Evolutionary conservation across 2,888 invertebrate genomes (phyloP).

Genomic region (Sinopyrophorus schimmeli): DNA sequence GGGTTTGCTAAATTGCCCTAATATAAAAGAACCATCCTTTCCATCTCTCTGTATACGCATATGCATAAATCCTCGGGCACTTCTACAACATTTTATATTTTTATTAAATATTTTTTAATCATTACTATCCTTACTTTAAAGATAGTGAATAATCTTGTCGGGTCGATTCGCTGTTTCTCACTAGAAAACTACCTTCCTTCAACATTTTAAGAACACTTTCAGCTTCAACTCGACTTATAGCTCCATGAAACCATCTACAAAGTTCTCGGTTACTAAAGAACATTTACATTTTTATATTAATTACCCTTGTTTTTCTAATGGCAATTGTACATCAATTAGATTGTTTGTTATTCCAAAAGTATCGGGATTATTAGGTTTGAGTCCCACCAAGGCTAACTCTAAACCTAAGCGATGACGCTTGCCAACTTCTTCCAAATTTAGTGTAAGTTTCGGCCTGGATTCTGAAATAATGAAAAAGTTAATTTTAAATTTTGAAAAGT

Average conservation of each 20-base stretch:
- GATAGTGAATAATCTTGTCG: slow-evolving; percentile 93
- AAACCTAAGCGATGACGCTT: slow-evolving; percentile 54
- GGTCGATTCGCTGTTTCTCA: slow-evolving; percentile 91
- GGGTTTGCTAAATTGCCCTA: slow-evolving; percentile 92
- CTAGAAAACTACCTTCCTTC: slow-evolving; percentile 90
- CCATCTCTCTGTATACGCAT: slow-evolving; percentile 86
- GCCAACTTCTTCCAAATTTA: slow-evolving; percentile 69
- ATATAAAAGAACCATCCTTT: slow-evolving; percentile 77
- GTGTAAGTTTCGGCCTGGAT: slow-evolving; percentile 72
- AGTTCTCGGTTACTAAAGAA: not conserved
- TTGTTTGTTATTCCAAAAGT: slow-evolving; percentile 67
- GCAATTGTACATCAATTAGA: slow-evolving; percentile 77
- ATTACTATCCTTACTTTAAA: slow-evolving; percentile 75
- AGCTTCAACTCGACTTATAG: slow-evolving; percentile 88
- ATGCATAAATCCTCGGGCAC: slow-evolving; percentile 94
- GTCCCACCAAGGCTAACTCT: slow-evolving; percentile 49
- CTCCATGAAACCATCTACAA: slow-evolving; percentile 91
- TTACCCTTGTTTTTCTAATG: slow-evolving; percentile 87
- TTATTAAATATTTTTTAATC: not conserved
- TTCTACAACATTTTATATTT: slow-evolving; percentile 62
- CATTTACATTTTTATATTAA: slow-evolving; percentile 1
- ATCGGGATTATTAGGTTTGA: slow-evolving; percentile 56
- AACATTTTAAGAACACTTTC: slow-evolving; percentile 83
- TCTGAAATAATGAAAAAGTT: slow-evolving; percentile 9
- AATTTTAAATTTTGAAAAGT: too few species aligned